Evolutionary conservation across 2,113 vertebrate genomes (phyloP).

Genomic region (Atractosteus spatula): DNA sequence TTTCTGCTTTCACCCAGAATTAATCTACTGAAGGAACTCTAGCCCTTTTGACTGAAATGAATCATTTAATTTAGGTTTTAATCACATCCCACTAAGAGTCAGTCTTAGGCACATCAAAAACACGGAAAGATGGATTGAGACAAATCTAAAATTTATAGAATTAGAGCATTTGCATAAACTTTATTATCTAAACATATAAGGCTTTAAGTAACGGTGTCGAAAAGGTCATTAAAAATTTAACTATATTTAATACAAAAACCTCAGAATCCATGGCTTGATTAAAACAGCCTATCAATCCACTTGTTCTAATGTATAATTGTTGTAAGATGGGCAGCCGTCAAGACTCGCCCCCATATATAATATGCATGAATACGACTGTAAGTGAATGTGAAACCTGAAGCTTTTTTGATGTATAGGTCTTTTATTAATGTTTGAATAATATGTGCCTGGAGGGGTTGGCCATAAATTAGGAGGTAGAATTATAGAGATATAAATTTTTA

Average conservation of each 20-base stretch:
- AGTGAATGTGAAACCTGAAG: constrained; percentile 74
- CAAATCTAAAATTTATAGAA: constrained; percentile 98
- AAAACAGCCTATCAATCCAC: constrained; percentile 82
- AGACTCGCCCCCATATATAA: constrained; percentile 68
- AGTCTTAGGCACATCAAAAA: constrained; percentile 60
- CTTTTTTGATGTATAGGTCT: constrained; percentile 87
- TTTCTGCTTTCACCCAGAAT: neutral
- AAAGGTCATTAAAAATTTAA: constrained; percentile 87
- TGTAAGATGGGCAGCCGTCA: constrained; percentile 76
- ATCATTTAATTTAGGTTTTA: constrained; percentile 72
- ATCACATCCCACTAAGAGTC: constrained; percentile 70
- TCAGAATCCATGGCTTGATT: constrained; percentile 67
- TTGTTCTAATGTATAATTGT: constrained; percentile 86
- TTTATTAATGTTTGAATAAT: constrained; percentile 99
- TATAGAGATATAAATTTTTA: constrained; percentile 92
- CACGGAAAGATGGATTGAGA: constrained; percentile 79
- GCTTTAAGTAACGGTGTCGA: constrained; percentile 76
- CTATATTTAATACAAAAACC: constrained; percentile 68
- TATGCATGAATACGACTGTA: constrained; percentile 80
- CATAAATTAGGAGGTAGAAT: constrained; percentile 91
- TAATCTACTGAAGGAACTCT: constrained; percentile 17
- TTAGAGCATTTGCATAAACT: constrained; percentile 88
- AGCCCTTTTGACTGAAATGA: constrained; percentile 46
- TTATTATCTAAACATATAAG: constrained; percentile 86
- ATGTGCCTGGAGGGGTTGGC: constrained; percentile 88